Conservation (phyloP, 2,888 invertebrate genomes). For the Apamea sordens region DNA sequence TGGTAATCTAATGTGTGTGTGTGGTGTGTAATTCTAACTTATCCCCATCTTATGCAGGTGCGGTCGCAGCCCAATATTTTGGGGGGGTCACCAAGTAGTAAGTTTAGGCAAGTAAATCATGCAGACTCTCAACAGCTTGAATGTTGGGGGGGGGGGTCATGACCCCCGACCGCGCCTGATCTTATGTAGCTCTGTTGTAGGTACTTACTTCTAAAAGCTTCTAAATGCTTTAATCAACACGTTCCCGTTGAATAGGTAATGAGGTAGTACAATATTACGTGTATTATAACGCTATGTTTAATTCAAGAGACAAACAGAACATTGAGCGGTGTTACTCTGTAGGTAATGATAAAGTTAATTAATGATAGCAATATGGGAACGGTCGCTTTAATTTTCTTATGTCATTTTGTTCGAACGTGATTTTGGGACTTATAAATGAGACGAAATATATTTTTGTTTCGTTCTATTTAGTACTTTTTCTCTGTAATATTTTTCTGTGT, state of each 20-base stretch:
- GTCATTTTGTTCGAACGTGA: slow-evolving; percentile 8
- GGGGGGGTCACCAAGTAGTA: too few species aligned
- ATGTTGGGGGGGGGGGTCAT: too few species aligned
- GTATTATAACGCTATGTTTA: slow-evolving; percentile 27
- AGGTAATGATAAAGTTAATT: slow-evolving; percentile 28
- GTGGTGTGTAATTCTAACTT: too few species aligned
- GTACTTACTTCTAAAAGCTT: slow-evolving; percentile 4
- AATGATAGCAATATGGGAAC: neutral
- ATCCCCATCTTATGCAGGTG: too few species aligned
- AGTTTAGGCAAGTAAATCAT: too few species aligned
- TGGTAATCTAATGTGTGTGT: too few species aligned
- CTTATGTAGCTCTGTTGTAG: neutral
- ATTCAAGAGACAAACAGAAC: slow-evolving; percentile 21
- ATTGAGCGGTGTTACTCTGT: slow-evolving; percentile 13
- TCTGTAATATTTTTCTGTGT: neutral
- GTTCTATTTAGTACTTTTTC: neutral
- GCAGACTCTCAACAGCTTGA: too few species aligned
- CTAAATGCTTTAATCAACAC: slow-evolving; percentile 41
- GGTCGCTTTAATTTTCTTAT: slow-evolving; percentile 18
- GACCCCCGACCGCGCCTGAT: too few species aligned
- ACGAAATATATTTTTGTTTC: neutral
- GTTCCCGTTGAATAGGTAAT: slow-evolving; percentile 37
- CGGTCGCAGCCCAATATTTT: too few species aligned
- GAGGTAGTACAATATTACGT: slow-evolving; percentile 1
- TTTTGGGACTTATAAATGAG: neutral